phyloP scores from a whole-genome alignment of 2,888 invertebrate species.

The Leptopilina syphax region DNA sequence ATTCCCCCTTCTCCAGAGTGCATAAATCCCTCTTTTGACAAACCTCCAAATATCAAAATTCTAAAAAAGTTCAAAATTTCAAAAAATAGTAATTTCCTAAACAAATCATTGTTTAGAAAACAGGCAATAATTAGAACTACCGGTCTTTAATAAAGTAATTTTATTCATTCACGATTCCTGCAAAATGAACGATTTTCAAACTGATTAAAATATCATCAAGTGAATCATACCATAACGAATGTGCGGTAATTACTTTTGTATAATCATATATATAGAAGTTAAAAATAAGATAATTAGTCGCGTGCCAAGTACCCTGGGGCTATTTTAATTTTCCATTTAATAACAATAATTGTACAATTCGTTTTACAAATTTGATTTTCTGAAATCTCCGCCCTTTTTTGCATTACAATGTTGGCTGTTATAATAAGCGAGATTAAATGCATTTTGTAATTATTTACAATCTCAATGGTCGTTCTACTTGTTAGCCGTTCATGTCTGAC shows the following conservation, averaged over 20 bases:
- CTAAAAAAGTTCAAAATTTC: too few species aligned
- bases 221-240: conserved; percentile 26
- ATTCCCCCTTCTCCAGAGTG: background rate
- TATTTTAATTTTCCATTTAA: background rate
- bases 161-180: too few species aligned
- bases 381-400: background rate
- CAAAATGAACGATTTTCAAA: background rate
- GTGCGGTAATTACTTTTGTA: conserved; percentile 7
- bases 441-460: background rate
- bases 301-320: background rate
- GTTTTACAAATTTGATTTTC: background rate
- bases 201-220: conserved; percentile 9
- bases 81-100: too few species aligned
- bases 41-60: too few species aligned
- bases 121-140: too few species aligned
- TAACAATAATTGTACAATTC: background rate
- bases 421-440: background rate
- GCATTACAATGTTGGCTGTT: background rate
- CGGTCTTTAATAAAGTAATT: too few species aligned
- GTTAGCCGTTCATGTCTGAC: background rate
- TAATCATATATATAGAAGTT: background rate
- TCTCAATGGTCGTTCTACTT: background rate
- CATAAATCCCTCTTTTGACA: conserved; percentile 26
- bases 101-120: too few species aligned
- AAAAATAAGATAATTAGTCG: conserved; percentile 29